Conservation (phyloP, 2,797 vertebrate genomes). For the Anisognathus igniventris region DNA sequence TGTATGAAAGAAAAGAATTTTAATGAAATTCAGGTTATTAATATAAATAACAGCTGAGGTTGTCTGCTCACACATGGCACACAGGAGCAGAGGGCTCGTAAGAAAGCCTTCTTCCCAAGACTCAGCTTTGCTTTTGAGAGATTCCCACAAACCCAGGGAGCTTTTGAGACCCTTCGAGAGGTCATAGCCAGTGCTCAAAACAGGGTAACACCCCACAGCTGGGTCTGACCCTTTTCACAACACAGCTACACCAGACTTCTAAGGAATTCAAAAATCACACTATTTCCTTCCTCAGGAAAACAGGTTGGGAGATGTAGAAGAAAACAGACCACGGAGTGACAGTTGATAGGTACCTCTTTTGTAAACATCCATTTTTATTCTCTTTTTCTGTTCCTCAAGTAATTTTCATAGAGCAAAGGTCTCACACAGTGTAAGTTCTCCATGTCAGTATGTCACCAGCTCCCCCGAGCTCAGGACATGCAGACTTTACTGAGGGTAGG, state of each 20-base stretch:
- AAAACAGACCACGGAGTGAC: not conserved
- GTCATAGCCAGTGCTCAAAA: not conserved
- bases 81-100: not conserved
- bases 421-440: not conserved
- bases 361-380: not conserved
- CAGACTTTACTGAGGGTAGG: not conserved
- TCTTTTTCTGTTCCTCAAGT: not conserved
- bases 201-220: not conserved
- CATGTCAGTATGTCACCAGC: not conserved
- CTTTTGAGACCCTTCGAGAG: not conserved
- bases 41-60: not conserved
- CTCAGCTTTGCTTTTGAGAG: not conserved
- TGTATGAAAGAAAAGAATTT: not conserved
- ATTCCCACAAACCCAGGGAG: not conserved
- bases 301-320: not conserved
- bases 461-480: rapidly evolving
- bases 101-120: not conserved
- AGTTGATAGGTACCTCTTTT: not conserved
- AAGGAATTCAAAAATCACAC: not conserved
- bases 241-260: not conserved
- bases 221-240: not conserved
- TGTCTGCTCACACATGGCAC: not conserved
- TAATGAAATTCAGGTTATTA: not conserved
- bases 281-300: not conserved
- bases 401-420: not conserved